These are phyloP conservation scores for Heteromormyrus szaboi DNA, from an alignment of 2,797 vertebrate species.

Conservation along the genomic window DNA sequence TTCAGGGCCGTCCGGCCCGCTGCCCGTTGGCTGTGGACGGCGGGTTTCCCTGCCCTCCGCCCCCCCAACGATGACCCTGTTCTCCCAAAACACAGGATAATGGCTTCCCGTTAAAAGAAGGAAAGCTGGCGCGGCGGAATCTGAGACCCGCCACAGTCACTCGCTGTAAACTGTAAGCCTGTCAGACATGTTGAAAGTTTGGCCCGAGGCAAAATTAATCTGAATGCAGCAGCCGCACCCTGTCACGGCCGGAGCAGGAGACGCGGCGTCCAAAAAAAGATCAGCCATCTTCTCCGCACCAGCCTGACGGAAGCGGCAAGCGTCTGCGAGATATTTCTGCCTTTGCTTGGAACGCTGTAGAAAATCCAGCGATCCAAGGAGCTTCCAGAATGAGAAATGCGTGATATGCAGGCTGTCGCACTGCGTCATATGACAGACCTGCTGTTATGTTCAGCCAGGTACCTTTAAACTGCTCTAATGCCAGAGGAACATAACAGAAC, in stretches of 20 bases:
- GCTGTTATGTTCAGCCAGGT: background rate
- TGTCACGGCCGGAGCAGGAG: background rate
- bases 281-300: background rate
- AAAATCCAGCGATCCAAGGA: background rate
- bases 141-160: background rate
- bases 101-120: background rate
- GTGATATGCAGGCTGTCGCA: background rate
- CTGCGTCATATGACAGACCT: background rate
- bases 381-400: background rate
- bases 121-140: background rate
- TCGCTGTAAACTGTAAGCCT: conserved; percentile 11
- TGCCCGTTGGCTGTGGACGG: background rate
- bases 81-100: background rate
- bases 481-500: background rate
- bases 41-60: background rate
- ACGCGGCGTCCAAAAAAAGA: background rate
- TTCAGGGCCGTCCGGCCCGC: background rate
- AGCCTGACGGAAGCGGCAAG: background rate
- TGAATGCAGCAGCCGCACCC: background rate
- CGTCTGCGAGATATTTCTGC: background rate
- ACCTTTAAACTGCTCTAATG: background rate
- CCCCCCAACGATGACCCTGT: background rate
- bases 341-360: background rate
- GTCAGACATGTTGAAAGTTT: background rate
- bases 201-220: conserved; percentile 13